A percentile compares a stretch with the other conserved stretches of the same genome.
These are phyloP conservation scores for Lates japonicus DNA, from an alignment of 2,797 vertebrate genomes.

Conservation along the genomic window DNA sequence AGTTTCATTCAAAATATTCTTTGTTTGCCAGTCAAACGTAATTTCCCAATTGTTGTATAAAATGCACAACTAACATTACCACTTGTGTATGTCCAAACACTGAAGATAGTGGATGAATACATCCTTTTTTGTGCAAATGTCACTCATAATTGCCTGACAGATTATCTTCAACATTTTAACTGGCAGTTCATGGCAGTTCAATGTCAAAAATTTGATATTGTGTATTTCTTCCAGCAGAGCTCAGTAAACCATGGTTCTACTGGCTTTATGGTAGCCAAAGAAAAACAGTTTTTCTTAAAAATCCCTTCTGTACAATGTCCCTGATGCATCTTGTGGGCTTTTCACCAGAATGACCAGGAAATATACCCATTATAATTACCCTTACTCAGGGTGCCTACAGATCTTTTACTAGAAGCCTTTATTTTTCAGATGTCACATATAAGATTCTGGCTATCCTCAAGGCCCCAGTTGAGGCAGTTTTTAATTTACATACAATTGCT, in stretches of 20 bases:
- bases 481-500: neutral
- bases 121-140: neutral
- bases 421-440: neutral
- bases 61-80: neutral
- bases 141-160: neutral
- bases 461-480: too few relatives aligned
- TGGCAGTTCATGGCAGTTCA: neutral
- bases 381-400: neutral
- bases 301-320: too few relatives aligned
- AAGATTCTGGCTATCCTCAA: neutral
- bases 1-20: neutral
- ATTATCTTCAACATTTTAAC: neutral
- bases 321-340: neutral
- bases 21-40: neutral
- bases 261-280: neutral
- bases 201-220: neutral
- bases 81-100: neutral
- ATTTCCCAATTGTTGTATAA: neutral
- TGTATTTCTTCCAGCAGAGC: neutral
- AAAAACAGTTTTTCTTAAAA: neutral
- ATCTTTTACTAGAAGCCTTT: neutral
- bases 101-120: neutral
- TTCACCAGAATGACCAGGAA: neutral
- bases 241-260: neutral
- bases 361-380: neutral